Evolutionary conservation across 2,113 vertebrate genomes (phyloP).

Genomic region (Clupea harengus): DNA sequence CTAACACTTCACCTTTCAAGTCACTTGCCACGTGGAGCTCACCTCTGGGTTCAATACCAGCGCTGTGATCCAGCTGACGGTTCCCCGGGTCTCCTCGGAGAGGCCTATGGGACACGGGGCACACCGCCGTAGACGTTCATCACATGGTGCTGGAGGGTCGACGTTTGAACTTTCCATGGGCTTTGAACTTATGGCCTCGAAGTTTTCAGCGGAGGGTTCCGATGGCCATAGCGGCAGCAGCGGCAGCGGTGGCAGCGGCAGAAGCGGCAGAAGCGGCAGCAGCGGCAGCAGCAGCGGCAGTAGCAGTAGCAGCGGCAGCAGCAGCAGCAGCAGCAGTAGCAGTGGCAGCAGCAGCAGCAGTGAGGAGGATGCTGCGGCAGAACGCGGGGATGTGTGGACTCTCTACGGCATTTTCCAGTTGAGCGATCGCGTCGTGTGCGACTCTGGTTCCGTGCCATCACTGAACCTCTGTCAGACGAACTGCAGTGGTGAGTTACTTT

Average conservation of each 20-base stretch:
- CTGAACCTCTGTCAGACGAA: conserved; percentile 35
- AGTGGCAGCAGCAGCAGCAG: background rate
- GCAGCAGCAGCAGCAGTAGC: background rate
- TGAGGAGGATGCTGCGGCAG: background rate
- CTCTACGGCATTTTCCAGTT: background rate
- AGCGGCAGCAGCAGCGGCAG: no score
- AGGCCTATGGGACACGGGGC: no score
- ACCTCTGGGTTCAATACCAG: background rate
- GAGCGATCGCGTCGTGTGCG: background rate
- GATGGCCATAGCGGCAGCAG: no score
- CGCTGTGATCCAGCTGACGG: no score
- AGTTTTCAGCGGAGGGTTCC: background rate
- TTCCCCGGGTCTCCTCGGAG: no score
- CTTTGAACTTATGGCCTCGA: background rate
- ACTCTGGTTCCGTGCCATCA: background rate
- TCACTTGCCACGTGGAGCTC: background rate
- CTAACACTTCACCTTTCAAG: background rate
- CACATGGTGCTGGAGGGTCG: background rate
- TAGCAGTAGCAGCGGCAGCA: no score
- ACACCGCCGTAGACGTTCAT: background rate
- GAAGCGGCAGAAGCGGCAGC: no score
- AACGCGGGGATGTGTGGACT: background rate
- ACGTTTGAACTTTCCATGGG: background rate
- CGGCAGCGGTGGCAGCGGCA: no score
- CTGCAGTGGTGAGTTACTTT: conserved; percentile 35